These are phyloP conservation scores for Pteronura brasiliensis DNA, from an alignment of 2,113 vertebrate species.

Conservation along the genomic window DNA sequence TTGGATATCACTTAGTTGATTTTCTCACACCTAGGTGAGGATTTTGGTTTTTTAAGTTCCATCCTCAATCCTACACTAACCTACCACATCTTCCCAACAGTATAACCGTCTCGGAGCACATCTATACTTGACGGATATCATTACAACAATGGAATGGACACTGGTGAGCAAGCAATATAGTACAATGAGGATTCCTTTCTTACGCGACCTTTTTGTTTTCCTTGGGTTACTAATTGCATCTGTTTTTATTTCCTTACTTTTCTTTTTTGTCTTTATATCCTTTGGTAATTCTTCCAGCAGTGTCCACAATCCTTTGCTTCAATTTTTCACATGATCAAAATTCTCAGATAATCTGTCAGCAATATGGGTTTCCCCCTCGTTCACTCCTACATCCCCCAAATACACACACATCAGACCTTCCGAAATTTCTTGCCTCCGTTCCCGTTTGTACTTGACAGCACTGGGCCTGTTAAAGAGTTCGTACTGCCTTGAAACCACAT, in stretches of 20 bases:
- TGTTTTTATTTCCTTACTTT: neutral
- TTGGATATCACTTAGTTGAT: neutral
- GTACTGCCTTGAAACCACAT: neutral
- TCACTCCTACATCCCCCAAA: no score
- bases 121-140: no score
- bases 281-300: neutral
- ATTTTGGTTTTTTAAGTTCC: neutral
- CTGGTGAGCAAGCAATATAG: rapidly evolving
- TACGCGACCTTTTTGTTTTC: neutral
- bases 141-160: neutral
- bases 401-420: neutral
- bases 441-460: neutral
- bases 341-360: neutral
- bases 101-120: neutral
- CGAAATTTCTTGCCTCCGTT: neutral
- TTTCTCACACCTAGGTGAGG: neutral
- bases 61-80: neutral
- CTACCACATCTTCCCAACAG: neutral
- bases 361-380: no score
- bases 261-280: neutral
- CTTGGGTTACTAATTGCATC: neutral
- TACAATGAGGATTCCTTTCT: neutral
- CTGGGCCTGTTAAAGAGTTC: neutral
- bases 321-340: neutral
- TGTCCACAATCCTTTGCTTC: neutral